Base-by-base conservation (phyloP, 30 jellyfish, hydroid and myxozoan genomes). In the Pseudorhiza aurosa region DNA sequence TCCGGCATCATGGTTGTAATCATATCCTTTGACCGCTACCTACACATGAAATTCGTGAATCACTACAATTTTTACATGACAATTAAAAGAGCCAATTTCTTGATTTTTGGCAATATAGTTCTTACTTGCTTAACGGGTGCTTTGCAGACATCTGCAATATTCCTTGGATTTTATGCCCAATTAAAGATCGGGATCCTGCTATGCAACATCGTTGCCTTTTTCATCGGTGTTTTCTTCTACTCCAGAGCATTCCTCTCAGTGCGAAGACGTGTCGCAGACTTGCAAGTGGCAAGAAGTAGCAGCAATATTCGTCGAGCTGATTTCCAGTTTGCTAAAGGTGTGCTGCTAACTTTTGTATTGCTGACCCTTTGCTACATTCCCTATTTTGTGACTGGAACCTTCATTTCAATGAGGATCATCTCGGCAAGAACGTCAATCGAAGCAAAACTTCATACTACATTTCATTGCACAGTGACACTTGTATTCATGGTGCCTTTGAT, bases 11-110 rank as follows among this genome's bases (percentile, higher is more conserved):
- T 37, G 51, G 22, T 30, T 8, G 1, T 30, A 4, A 30, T 29
- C 1, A 60, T 60, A 6, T 19, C 75, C 2, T 24, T 60, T 25
- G 75, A 60, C 30, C 75, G 75, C 27, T 60, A 60, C n/a, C 8
- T 60, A 1, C 75, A 30, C 33, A 30, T 29, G 50, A 60, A 29
- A 28, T 60, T 25, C 24, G 24, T 60, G 30, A 27, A 17, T 33
- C 2, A 31, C 1, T 64, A 64, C 77, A 64, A 35, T 35, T 3
- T 24, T 35, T 44, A 30, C 25, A 64, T 64, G 77, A 64, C 77
- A 15, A 64, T 31, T 39, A 31, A 33, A 35, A 64, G 58, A 33
- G 53, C 58, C 0, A 19, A 31, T 0, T 30, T 19, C 35, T 7
- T 33, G 15, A 64, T 64, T 4, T 21, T 64, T 1, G 36, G 8